Percentiles rank a stretch among this genome's conserved stretches.
phyloP scores from a whole-genome alignment of 2,113 vertebrate species.

The Rhadina sibilatrix region DNA sequence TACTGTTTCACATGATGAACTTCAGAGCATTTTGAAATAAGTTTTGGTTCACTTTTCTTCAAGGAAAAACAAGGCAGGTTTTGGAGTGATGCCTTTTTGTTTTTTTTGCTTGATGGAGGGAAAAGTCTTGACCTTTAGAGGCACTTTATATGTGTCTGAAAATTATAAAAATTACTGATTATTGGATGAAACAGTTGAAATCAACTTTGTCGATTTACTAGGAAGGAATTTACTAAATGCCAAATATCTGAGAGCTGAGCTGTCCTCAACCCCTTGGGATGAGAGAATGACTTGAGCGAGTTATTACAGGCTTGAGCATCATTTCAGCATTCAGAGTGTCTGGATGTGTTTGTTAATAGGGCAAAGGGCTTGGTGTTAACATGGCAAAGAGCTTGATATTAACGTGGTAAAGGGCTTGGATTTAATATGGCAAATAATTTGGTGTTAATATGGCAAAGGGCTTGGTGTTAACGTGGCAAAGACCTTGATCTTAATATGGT shows the following conservation, averaged over 20 bases:
- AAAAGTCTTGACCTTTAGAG: neutral
- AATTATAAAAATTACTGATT: neutral
- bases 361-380: neutral
- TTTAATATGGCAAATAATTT: neutral
- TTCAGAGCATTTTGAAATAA: conserved; percentile 9
- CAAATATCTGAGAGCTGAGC: neutral
- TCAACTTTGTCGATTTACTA: neutral
- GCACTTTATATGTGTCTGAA: neutral
- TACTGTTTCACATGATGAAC: neutral
- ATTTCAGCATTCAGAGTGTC: neutral
- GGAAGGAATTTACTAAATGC: neutral
- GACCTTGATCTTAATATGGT: fast-evolving
- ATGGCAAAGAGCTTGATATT: fast-evolving
- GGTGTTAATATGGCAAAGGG: fast-evolving
- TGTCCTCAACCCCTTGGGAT: neutral
- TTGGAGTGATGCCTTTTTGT: neutral
- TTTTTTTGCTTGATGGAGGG: neutral
- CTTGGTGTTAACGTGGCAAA: neutral
- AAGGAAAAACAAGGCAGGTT: neutral
- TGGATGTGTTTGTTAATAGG: neutral
- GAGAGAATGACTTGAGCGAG: neutral
- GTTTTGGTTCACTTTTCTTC: neutral
- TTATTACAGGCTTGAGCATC: neutral
- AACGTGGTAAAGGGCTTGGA: fast-evolving
- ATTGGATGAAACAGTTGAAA: neutral